Evolutionary conservation across 2,797 vertebrate species (phyloP).

Genomic region (Vespertilio murinus): DNA sequence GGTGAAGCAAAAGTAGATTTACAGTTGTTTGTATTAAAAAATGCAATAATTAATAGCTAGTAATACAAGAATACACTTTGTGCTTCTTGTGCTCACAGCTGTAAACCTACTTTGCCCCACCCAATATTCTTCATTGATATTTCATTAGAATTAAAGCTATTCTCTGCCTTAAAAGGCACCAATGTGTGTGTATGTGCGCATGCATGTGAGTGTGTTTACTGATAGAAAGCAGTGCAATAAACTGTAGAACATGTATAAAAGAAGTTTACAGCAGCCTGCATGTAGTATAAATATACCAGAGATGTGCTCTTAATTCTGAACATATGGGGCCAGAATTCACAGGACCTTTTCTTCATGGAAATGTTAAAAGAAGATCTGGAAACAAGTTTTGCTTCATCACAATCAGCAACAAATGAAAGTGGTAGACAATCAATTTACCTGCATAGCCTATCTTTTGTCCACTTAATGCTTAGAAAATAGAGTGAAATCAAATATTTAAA

Average conservation of each 20-base stretch:
- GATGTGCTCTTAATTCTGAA: slow-evolving; percentile 4
- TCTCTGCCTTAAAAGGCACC: not conserved
- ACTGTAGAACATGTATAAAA: not conserved
- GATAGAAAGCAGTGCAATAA: not conserved
- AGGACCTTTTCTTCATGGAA: not conserved
- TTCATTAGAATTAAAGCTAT: not conserved
- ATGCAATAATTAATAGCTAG: not conserved
- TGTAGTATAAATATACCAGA: not conserved
- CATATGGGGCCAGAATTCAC: not conserved
- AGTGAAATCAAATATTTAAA: slow-evolving; percentile 23
- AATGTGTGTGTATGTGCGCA: not conserved
- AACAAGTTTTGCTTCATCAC: not conserved
- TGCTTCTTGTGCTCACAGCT: not conserved
- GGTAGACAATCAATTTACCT: not conserved
- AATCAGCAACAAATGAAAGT: not conserved
- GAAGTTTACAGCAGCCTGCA: not conserved
- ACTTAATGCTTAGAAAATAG: slow-evolving; percentile 14
- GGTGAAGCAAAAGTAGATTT: not conserved
- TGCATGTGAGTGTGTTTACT: not conserved
- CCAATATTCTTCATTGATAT: not conserved
- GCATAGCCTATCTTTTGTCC: not conserved
- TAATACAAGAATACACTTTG: not conserved
- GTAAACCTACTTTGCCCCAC: not conserved
- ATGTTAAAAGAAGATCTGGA: not conserved
- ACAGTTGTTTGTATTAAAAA: not conserved